phyloP scores from a whole-genome alignment of 1,140 invertebrate genomes.

The Calliphora vicina region DNA sequence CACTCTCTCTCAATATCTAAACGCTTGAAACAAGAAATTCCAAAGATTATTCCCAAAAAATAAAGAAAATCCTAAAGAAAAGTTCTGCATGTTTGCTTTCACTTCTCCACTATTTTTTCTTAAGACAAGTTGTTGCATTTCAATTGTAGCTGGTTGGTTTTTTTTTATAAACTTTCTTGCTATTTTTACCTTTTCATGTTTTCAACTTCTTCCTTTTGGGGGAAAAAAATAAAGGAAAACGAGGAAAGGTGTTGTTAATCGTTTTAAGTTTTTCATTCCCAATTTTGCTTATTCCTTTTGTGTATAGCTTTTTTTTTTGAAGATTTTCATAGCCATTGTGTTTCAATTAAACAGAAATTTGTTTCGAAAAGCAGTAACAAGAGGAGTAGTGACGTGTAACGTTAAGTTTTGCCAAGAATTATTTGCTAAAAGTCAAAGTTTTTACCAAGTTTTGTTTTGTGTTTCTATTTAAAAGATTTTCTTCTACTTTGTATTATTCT shows the following conservation, averaged over 20 bases:
- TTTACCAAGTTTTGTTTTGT: neutral
- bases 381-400: no score
- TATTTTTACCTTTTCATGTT: neutral
- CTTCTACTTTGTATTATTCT: neutral
- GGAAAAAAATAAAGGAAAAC: no score
- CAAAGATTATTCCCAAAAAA: no score
- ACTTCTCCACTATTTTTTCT: neutral
- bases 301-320: no score
- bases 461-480: neutral
- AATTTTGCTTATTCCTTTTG: no score
- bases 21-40: no score
- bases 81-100: neutral
- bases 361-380: no score
- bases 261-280: neutral
- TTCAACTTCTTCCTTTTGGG: neutral
- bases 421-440: no score
- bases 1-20: no score
- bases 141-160: neutral
- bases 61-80: no score
- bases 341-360: neutral
- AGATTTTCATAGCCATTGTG: neutral
- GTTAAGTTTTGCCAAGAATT: no score
- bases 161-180: neutral
- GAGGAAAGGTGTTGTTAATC: neutral
- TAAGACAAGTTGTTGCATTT: neutral